phyloP scores from a whole-genome alignment of 2,888 invertebrate genomes.

The Epinotia nisella region DNA sequence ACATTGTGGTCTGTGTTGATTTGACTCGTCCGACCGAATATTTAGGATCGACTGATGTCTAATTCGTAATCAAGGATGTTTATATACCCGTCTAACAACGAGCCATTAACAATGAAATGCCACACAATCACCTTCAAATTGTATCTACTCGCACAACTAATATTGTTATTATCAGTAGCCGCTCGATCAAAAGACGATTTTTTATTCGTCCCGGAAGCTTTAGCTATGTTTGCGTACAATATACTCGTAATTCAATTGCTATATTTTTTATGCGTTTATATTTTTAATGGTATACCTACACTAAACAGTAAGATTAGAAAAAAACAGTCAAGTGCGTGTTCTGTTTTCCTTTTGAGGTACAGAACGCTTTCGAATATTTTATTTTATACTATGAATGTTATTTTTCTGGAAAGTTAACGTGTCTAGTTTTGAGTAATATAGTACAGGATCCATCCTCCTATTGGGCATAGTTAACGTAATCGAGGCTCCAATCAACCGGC shows the following conservation, averaged over 20 bases:
- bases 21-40: constrained; percentile 61
- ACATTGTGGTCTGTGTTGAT: constrained; percentile 80
- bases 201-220: constrained; percentile 56
- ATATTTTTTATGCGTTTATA: not conserved
- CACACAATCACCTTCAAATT: constrained; percentile 71
- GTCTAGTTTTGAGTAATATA: too few species aligned
- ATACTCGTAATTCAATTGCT: constrained; percentile 47
- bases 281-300: not conserved
- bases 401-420: too few species aligned
- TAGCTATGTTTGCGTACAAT: constrained; percentile 49
- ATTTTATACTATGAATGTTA: too few species aligned
- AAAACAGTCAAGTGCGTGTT: too few species aligned
- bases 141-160: constrained; percentile 38
- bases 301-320: not conserved
- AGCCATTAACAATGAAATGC: constrained; percentile 65
- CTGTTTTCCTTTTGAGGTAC: too few species aligned
- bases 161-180: constrained; percentile 45
- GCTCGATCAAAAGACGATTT: constrained; percentile 48
- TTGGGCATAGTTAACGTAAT: too few species aligned
- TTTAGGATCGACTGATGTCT: constrained; percentile 75
- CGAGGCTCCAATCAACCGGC: too few species aligned
- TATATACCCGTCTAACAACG: constrained; percentile 64
- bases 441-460: too few species aligned
- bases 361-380: too few species aligned
- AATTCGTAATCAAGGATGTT: constrained; percentile 59